Evolutionary conservation across 2,888 invertebrate genomes (phyloP), one percentile per base, ranked within the genome.

Genomic region (Acanthococcus lagerstroemiae): DNA sequence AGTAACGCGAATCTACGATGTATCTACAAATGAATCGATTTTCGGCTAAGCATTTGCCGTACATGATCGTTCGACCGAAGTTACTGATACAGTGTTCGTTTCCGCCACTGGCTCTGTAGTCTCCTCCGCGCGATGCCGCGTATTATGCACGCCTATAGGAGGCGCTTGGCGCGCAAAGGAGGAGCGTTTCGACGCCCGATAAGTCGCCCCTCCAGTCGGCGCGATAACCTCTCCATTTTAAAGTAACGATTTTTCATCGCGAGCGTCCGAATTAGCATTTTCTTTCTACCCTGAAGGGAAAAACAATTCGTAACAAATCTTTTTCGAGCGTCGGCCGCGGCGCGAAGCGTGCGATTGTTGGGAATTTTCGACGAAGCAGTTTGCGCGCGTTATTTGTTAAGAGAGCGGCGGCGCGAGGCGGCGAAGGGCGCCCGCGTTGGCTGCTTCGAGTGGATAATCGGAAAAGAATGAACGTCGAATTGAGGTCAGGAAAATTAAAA

Each of bases 191-290:
- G 12, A n/a, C 12, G 37, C 12, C 37, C n/a, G 37, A 15, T 37
- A 37, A 37, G 12, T 37, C 37, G 37, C 37, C 37, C 37, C n/a
- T 37, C 37, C 37, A 37, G n/a, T 37, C n/a, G n/a, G 12, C 12
- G n/a, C n/a, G n/a, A 15, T 15, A 57, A 57, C 57, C 44, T 57
- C 57, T 57, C 57, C 57, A 57, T 57, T 57, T 57, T 57, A 44
- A 45, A 57, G 57, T 44, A 57, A 57, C 57, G 57, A 57, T 57
- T 57, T 57, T 57, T 57, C 57, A 57, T 57, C 37, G 22, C 44
- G 57, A 44, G 45, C 57, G 57, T 45, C 44, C 57, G 44, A 57
- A 57, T 57, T 57, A 57, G 45, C 44, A 57, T 57, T 57, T 57
- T 57, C 45, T 19, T n/a, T 44, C 57, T 45, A 57, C 44, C 57